phyloP scores from a whole-genome alignment of 2,113 vertebrate genomes.

The Alligator mississippiensis region DNA sequence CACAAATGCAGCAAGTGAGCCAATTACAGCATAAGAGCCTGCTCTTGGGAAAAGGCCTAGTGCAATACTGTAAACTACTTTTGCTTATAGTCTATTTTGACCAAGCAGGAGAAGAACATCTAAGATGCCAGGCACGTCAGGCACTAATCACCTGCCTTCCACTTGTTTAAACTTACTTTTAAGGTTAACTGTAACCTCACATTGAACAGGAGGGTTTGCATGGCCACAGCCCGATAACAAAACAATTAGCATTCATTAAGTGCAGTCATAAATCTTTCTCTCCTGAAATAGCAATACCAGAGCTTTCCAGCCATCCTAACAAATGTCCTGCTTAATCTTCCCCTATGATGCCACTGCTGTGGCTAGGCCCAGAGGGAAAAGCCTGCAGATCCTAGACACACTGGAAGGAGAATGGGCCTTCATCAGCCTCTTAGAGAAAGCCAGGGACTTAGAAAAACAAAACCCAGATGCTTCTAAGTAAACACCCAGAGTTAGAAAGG shows the following conservation, averaged over 20 bases:
- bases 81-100: conserved; percentile 34
- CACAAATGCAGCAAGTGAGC: no score
- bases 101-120: conserved; percentile 29
- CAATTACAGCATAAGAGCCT: no score
- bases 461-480: background rate
- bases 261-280: conserved; percentile 67
- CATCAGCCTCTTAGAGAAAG: background rate
- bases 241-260: conserved; percentile 75
- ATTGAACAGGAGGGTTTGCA: conserved; percentile 66
- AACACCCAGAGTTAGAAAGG: background rate
- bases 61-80: conserved; percentile 38
- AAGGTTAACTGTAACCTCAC: conserved; percentile 69
- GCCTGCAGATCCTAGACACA: background rate
- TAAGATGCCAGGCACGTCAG: conserved; percentile 46
- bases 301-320: conserved; percentile 56
- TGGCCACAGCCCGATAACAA: conserved; percentile 69
- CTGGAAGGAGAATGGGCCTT: background rate
- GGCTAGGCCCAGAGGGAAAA: background rate
- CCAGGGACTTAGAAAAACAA: background rate
- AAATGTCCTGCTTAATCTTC: conserved; percentile 66
- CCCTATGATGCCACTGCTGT: conserved; percentile 11
- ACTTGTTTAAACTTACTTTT: conserved; percentile 47
- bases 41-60: background rate
- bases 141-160: conserved; percentile 67
- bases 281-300: conserved; percentile 54